Base-by-base conservation (phyloP, 2,797 vertebrate species). In the Luscinia luscinia region DNA sequence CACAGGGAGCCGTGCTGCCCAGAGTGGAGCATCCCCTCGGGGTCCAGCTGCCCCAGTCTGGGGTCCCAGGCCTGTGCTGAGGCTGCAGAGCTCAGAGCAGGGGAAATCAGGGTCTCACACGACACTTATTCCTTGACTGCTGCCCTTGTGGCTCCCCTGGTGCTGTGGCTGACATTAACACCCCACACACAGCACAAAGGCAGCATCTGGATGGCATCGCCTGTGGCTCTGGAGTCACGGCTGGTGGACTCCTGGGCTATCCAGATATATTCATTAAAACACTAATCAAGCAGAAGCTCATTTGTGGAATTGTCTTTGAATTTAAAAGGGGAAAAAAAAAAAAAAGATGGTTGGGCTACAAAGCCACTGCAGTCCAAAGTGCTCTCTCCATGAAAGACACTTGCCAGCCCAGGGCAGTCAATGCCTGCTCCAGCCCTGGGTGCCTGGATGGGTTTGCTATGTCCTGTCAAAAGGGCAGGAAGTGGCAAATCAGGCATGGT, bases 231-330 rank as follows among this genome's bases (percentile, higher is more conserved):
- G 54, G 86, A 96, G 97, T 97, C 97, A 97, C 96, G 95, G 95
- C 97, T 97, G 97, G 95, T 86, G 95, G 94, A 87, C 93, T 96
- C 81, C 95, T 96, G 97, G 96, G 96, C 92, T 91, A 96, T 96
- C 96, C 96, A 95, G 97, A 97, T 96, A 97, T 97, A 97, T 97
- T 96, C 96, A 97, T 97, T 97, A 97, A 96, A 96, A 61, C 88
- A 76, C 94, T 88, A 95, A 94, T 91, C 87, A 95, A 96, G 95
- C 88, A 89, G 86, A 94, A 90, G 95, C 95, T 95, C 93, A 63
- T 96, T 92, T 95, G 93, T 84, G 76, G 88, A 93, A 93, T 91
- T 91, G 77, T 90, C 93, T 96, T 95, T 85, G 90, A 91, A 96
- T 95, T 96, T 95, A 83, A 95, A 94, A 85, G 74, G 77, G 70